phyloP scores from a whole-genome alignment of 1,140 invertebrate species.

The Phocides pigmalion region DNA sequence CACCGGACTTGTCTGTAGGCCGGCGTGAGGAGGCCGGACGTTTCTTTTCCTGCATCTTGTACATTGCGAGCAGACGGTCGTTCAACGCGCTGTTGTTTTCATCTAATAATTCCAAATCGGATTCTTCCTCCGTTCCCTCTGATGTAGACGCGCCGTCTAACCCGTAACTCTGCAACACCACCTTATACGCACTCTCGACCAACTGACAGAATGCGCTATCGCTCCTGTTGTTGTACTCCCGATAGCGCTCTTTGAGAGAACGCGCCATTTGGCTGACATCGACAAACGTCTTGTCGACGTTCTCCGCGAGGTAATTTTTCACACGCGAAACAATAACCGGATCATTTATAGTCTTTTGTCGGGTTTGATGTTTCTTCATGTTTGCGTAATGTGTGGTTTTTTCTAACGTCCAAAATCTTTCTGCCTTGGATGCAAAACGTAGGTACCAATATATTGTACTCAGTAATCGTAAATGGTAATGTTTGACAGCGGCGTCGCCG shows the following conservation, averaged over 20 bases:
- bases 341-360: slow-evolving; percentile 74
- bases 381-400: slow-evolving; percentile 37
- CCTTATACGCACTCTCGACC: slow-evolving; percentile 85
- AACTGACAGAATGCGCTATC: slow-evolving; percentile 86
- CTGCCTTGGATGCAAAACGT: slow-evolving; percentile 41
- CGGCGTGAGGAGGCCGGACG: slow-evolving; percentile 57
- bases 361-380: slow-evolving; percentile 77
- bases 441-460: neutral
- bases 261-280: slow-evolving; percentile 90
- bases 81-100: slow-evolving; percentile 80
- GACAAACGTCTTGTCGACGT: slow-evolving; percentile 88
- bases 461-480: slow-evolving; percentile 27
- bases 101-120: slow-evolving; percentile 82
- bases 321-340: slow-evolving; percentile 79
- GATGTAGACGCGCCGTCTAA: slow-evolving; percentile 83
- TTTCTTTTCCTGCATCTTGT: slow-evolving; percentile 80
- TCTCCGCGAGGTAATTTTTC: slow-evolving; percentile 88
- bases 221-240: slow-evolving; percentile 89
- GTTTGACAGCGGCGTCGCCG: slow-evolving; percentile 75
- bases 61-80: slow-evolving; percentile 77
- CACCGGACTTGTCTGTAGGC: slow-evolving; percentile 75
- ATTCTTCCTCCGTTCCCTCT: slow-evolving; percentile 85
- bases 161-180: slow-evolving; percentile 85
- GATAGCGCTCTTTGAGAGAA: slow-evolving; percentile 87
- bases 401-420: slow-evolving; percentile 18